Evolutionary conservation across 2,113 vertebrate species (phyloP), one percentile per base, ranked within the genome.

Genomic region (Plecotus auritus): DNA sequence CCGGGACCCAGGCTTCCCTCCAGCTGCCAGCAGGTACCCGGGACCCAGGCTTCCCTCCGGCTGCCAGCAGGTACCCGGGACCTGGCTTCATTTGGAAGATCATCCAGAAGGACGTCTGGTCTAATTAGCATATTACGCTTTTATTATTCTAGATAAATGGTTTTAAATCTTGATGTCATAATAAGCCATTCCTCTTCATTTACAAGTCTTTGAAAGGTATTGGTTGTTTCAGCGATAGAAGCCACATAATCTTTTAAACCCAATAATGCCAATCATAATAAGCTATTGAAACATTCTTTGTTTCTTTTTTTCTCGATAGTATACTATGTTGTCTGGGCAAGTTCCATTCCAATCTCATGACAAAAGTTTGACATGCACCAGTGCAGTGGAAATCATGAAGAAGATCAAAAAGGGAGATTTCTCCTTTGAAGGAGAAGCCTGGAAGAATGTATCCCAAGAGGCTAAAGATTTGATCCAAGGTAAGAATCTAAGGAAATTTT

Each of bases 321-420:
- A 99, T 98, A 99, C 99, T 12, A 99, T 99, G 99, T 98, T 99
- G 35, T 99, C 99, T 5, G 99, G 99, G 82, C 99, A 99, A 97
- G 99, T 99, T 78, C 99, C 99, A 9, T 99, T 99, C 97, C 99
- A 99, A 77, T 99, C 99, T 97, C 99, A 99, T 96, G 99, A 99
- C 97, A 99, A 99, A 98, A 99, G 98, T 96, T 97, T 99, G 96
- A 99, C 98, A 0, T 99, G 99, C 97, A 99, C 99, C 94, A 99
- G 99, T 74, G 99, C 99, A 3, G 98, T 99, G 97, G 99, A 99
- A 96, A 99, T 99, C 59, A 99, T 99, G 99, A 99, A 99, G 98
- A 99, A 99, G 98, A 99, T 99, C 93, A 99, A 99, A 97, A 99
- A 99, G 30, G 99, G 99, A 37, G 99, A 99, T 90, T 99, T 99